phyloP scores from a whole-genome alignment of 1,140 invertebrate genomes.

The Penaeus chinensis region DNA sequence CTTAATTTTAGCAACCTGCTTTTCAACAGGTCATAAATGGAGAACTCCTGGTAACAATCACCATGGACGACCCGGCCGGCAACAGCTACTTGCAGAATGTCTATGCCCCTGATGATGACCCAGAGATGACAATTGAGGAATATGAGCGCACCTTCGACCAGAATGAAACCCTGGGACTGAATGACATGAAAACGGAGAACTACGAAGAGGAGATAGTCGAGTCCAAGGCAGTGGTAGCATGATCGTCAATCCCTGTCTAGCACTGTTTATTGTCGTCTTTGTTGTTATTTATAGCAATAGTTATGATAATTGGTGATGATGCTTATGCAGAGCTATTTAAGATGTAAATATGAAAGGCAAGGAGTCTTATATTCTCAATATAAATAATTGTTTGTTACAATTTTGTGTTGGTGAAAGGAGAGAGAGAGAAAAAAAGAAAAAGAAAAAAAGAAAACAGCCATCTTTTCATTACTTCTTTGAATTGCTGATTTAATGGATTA shows the following conservation, averaged over 20 bases:
- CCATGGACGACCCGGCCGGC: slow-evolving; percentile 96
- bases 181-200: slow-evolving; percentile 95
- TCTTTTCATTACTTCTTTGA: neutral
- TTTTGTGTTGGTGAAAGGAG: neutral
- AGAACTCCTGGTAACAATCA: slow-evolving; percentile 77
- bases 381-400: neutral
- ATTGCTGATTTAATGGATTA: neutral
- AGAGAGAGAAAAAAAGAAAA: too few species aligned
- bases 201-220: slow-evolving; percentile 69
- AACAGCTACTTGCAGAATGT: slow-evolving; percentile 96
- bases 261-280: neutral
- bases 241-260: neutral
- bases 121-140: slow-evolving; percentile 79
- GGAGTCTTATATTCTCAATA: neutral
- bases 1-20: neutral
- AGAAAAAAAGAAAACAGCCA: too few species aligned
- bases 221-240: neutral
- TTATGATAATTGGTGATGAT: too few species aligned
- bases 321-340: too few species aligned
- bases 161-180: slow-evolving; percentile 95
- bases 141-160: slow-evolving; percentile 91
- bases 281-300: neutral
- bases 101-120: slow-evolving; percentile 79
- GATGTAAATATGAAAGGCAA: too few species aligned
- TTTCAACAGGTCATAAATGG: slow-evolving; percentile 70